Evolutionary conservation across 2,797 vertebrate genomes (phyloP).

Genomic region (Rhincodon typus): DNA sequence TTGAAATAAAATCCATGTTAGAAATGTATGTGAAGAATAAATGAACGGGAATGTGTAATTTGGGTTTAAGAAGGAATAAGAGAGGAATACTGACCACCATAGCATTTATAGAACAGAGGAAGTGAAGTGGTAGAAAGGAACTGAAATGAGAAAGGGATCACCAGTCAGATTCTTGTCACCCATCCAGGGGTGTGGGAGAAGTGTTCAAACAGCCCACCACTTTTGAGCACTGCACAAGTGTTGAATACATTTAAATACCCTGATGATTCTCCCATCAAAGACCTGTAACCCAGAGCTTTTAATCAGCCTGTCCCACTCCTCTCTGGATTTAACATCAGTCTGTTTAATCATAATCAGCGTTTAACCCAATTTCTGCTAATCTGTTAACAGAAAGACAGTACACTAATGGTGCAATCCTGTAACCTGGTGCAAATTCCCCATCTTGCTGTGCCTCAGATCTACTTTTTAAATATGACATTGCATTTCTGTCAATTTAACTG

Average conservation of each 20-base stretch:
- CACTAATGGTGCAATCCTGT: background rate
- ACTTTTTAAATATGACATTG: background rate
- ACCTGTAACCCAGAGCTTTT: background rate
- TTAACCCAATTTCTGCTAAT: background rate
- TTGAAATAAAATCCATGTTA: background rate
- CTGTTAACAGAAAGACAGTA: background rate
- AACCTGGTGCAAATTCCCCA: background rate
- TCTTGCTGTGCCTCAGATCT: background rate
- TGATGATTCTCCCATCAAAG: background rate
- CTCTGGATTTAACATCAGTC: background rate
- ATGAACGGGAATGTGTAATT: background rate
- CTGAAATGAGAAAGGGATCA: background rate
- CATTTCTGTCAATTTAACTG: background rate
- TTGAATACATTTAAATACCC: background rate
- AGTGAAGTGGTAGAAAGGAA: background rate
- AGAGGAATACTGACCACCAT: background rate
- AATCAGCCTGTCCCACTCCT: background rate
- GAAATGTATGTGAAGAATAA: background rate
- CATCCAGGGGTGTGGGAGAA: background rate
- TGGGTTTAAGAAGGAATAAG: background rate
- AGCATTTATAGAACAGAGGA: background rate
- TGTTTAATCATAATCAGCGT: background rate
- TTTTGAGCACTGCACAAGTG: background rate
- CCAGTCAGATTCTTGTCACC: background rate
- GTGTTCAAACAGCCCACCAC: background rate